A percentile compares a stretch with the other conserved stretches of the same genome.
These are phyloP conservation scores for Stenoptilia bipunctidactyla DNA, from an alignment of 2,888 invertebrate species.

Conservation along the genomic window DNA sequence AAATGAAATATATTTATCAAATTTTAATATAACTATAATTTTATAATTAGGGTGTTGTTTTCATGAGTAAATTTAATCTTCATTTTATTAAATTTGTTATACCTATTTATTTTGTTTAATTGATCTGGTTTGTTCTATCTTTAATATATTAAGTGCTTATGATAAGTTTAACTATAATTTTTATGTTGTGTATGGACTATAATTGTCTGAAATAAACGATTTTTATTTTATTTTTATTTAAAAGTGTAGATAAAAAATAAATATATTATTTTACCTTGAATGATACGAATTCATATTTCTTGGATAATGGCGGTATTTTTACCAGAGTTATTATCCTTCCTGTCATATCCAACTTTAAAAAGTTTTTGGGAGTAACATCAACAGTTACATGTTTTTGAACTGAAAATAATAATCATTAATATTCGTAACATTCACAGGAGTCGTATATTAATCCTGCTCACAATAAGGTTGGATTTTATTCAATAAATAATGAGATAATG, in stretches of 20 bases:
- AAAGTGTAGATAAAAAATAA: slow-evolving; percentile 31
- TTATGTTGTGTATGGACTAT: too few species aligned
- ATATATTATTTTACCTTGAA: slow-evolving; percentile 35
- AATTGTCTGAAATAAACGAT: too few species aligned
- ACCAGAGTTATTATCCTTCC: slow-evolving; percentile 34
- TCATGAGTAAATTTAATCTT: too few species aligned
- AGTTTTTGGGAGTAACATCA: slow-evolving; percentile 34
- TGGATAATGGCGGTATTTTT: slow-evolving; percentile 38
- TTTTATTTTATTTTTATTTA: background rate
- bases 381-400: slow-evolving; percentile 25
- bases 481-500: too few species aligned
- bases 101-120: too few species aligned
- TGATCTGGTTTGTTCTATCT: too few species aligned
- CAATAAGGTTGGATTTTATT: background rate
- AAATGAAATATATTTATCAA: too few species aligned
- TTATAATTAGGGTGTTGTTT: too few species aligned
- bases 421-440: slow-evolving; percentile 7
- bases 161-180: too few species aligned
- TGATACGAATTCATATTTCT: slow-evolving; percentile 30
- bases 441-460: background rate
- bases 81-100: too few species aligned
- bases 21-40: too few species aligned
- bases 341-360: slow-evolving; percentile 37
- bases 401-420: slow-evolving; percentile 33
- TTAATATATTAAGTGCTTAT: too few species aligned